These are phyloP conservation scores for Muscidifurax raptorellus DNA, from an alignment of 1,140 invertebrate species.

Conservation along the genomic window DNA sequence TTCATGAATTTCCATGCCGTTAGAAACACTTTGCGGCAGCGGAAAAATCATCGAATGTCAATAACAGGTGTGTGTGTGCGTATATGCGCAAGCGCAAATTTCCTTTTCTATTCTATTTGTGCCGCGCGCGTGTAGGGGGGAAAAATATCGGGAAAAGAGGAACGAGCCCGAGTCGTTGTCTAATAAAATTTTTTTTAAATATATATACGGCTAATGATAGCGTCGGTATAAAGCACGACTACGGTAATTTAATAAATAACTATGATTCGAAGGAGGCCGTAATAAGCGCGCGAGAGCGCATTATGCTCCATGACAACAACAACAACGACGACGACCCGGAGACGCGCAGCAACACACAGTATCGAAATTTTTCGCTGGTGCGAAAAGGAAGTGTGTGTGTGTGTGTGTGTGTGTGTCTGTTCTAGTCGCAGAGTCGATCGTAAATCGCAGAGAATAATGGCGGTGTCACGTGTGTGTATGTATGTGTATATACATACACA, in stretches of 20 bases:
- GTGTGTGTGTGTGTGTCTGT: slow-evolving; percentile 8
- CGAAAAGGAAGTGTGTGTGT: slow-evolving; percentile 18
- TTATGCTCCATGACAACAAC: slow-evolving; percentile 25
- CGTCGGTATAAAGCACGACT: background rate
- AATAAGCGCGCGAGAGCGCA: slow-evolving; percentile 36
- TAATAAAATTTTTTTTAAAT: slow-evolving; percentile 36
- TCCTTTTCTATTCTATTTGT: slow-evolving; percentile 24
- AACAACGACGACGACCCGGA: background rate
- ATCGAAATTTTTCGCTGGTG: slow-evolving; percentile 22
- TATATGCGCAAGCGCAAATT: background rate
- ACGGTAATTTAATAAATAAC: slow-evolving; percentile 49
- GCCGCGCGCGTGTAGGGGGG: background rate
- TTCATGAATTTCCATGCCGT: slow-evolving; percentile 14
- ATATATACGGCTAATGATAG: background rate
- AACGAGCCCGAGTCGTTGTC: background rate
- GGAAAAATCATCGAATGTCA: background rate
- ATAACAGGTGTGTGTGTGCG: slow-evolving; percentile 4
- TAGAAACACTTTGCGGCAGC: background rate
- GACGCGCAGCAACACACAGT: background rate
- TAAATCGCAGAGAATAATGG: slow-evolving; percentile 40
- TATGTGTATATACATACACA: background rate
- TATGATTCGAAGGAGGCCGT: slow-evolving; percentile 36
- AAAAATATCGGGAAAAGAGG: background rate
- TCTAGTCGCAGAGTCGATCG: slow-evolving; percentile 6
- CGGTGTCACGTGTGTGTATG: slow-evolving; percentile 15